These are phyloP conservation scores for Gymnoscopelus braueri DNA, from an alignment of 2,797 vertebrate genomes.

Conservation along the genomic window DNA sequence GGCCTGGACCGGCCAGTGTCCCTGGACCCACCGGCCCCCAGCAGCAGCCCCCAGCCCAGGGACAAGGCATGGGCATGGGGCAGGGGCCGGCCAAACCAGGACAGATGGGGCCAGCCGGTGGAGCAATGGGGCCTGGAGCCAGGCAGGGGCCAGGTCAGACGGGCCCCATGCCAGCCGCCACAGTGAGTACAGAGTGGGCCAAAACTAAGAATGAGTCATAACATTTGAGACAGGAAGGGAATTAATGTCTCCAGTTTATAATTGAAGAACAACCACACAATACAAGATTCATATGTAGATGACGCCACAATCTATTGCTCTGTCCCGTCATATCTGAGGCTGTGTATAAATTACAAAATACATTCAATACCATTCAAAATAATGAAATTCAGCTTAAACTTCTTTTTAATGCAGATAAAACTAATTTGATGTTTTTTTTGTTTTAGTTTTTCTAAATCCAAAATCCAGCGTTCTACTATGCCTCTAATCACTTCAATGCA, in stretches of 20 bases:
- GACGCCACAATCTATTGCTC: too few species aligned
- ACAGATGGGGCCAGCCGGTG: slow-evolving; percentile 69
- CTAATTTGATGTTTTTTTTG: too few species aligned
- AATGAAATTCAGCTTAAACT: neutral
- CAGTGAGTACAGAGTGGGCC: slow-evolving; percentile 59
- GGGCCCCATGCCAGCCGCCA: slow-evolving; percentile 65
- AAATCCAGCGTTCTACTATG: too few species aligned
- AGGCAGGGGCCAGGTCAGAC: slow-evolving; percentile 68
- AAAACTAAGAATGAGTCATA: slow-evolving; percentile 10
- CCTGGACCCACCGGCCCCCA: slow-evolving; percentile 51
- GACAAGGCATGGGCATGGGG: slow-evolving; percentile 69
- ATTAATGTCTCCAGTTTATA: too few species aligned
- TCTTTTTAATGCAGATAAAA: too few species aligned
- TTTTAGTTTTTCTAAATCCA: too few species aligned
- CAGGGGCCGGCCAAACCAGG: slow-evolving; percentile 80
- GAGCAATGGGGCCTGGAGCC: slow-evolving; percentile 68
- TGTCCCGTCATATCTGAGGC: too few species aligned
- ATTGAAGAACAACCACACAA: too few species aligned
- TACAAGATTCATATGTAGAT: too few species aligned
- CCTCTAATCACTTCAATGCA: too few species aligned
- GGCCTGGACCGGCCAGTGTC: slow-evolving; percentile 72
- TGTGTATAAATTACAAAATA: neutral
- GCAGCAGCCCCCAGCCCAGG: slow-evolving; percentile 73
- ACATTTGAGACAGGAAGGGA: too few species aligned
- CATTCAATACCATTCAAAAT: neutral